Evolutionary conservation across 2,888 invertebrate species (phyloP).

Genomic region (Aethes cnicana): DNA sequence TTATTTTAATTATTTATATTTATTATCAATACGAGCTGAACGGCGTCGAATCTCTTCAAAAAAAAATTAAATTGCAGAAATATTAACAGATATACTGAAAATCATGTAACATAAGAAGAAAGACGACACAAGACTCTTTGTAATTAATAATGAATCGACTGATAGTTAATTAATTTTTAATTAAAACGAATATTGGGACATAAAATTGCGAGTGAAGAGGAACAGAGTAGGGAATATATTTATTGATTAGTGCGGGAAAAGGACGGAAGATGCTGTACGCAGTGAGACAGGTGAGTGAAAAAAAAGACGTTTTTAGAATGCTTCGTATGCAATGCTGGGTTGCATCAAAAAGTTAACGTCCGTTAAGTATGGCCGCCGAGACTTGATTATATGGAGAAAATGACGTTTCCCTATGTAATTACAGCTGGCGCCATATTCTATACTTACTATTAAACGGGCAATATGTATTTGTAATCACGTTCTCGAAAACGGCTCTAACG

Average conservation of each 20-base stretch:
- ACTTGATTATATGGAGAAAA: too few relatives aligned
- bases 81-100: conserved; percentile 4
- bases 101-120: conserved; percentile 45
- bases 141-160: conserved; percentile 19
- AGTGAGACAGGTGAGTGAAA: conserved; percentile 70
- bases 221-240: conserved; percentile 19
- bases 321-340: too few relatives aligned
- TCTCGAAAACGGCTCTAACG: too few relatives aligned
- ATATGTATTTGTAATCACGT: too few relatives aligned
- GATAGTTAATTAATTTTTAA: conserved; percentile 22
- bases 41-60: neutral
- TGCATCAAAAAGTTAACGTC: too few relatives aligned
- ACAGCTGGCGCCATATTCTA: too few relatives aligned
- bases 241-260: conserved; percentile 34
- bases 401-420: too few relatives aligned
- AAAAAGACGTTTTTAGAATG: neutral
- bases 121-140: conserved; percentile 35
- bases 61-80: conserved; percentile 2
- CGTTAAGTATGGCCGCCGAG: too few relatives aligned
- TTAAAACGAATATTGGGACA: conserved; percentile 12
- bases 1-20: neutral
- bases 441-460: too few relatives aligned
- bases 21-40: neutral
- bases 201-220: conserved; percentile 32
- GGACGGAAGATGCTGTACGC: conserved; percentile 68